A percentile compares a stretch with the other conserved stretches of the same genome.
Conservation (phyloP, 2,113 vertebrate species). For the Gadus macrocephalus region DNA sequence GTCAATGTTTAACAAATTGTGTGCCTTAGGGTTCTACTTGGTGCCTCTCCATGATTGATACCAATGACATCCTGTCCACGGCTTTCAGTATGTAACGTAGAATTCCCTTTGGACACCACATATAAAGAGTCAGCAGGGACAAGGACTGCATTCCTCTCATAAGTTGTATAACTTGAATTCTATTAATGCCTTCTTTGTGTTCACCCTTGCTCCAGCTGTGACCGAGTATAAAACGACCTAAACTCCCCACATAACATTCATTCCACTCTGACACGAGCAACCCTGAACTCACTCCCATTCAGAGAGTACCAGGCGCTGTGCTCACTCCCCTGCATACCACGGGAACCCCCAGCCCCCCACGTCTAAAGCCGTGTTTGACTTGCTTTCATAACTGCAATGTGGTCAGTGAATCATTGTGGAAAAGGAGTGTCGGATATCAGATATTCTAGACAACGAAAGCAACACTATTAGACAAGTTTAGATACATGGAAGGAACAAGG, state of each 20-base stretch:
- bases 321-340: conserved; percentile 44
- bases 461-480: too few species aligned
- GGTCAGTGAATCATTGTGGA: neutral
- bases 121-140: neutral
- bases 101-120: too few species aligned
- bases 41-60: too few species aligned
- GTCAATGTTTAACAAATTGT: neutral
- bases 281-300: conserved; percentile 8
- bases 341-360: neutral
- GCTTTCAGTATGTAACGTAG: too few species aligned
- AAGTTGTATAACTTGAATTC: neutral
- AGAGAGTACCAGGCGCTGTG: conserved; percentile 24
- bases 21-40: too few species aligned
- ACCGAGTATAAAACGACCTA: neutral
- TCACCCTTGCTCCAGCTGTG: neutral
- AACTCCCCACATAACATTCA: conserved; percentile 6
- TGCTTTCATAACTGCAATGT: neutral
- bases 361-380: neutral
- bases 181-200: too few species aligned
- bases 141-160: neutral
- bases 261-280: neutral
- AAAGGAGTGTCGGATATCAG: neutral
- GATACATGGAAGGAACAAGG: too few species aligned
- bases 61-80: too few species aligned
- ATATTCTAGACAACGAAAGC: too few species aligned